Evolutionary conservation across 1,140 invertebrate genomes (phyloP).

Genomic region (Periplaneta americana): DNA sequence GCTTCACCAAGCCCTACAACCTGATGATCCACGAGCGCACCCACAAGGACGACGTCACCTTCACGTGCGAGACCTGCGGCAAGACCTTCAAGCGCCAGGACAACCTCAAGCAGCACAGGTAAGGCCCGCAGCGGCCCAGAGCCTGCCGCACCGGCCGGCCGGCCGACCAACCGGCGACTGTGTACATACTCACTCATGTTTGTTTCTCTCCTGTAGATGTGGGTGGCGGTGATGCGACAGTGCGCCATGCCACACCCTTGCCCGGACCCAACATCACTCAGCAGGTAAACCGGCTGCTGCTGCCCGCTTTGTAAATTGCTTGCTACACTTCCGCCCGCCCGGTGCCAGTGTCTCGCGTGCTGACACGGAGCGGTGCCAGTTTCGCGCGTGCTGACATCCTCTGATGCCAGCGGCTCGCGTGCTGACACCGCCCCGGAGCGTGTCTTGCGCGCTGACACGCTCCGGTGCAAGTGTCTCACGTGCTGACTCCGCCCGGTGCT

Average conservation of each 20-base stretch:
- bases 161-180: not conserved
- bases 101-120: conserved; percentile 94
- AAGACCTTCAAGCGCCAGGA: conserved; percentile 98
- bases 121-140: conserved; percentile 27
- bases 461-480: not conserved
- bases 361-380: too few relatives aligned
- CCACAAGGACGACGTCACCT: conserved; percentile 97
- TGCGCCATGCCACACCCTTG: not conserved
- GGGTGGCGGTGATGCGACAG: conserved; percentile 3
- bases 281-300: not conserved
- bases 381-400: too few relatives aligned
- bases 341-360: too few relatives aligned
- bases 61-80: conserved; percentile 97
- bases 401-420: too few relatives aligned
- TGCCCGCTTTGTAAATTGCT: too few relatives aligned
- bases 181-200: not conserved
- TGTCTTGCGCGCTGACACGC: not conserved
- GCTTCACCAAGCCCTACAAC: conserved; percentile 99
- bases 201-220: conserved; percentile 1
- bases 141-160: too few relatives aligned
- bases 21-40: conserved; percentile 98
- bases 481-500: not conserved
- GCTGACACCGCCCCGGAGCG: too few relatives aligned
- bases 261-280: not conserved
- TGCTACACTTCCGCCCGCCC: too few relatives aligned